Evolutionary conservation across 2,113 vertebrate species (phyloP).

Genomic region (Macrotus californicus): DNA sequence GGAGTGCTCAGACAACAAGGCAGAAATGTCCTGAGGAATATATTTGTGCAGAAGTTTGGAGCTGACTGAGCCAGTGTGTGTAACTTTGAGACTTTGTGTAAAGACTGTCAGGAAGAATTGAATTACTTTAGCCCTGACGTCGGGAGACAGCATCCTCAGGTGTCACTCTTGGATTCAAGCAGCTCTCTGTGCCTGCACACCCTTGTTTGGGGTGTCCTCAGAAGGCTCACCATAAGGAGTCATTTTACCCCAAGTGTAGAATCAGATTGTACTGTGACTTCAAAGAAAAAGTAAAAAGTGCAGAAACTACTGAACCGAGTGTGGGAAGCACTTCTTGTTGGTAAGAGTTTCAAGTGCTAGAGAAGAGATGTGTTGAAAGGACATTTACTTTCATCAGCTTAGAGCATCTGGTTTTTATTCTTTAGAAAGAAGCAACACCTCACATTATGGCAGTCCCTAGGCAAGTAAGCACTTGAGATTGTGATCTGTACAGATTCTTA

Average conservation of each 20-base stretch:
- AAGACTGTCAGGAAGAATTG: not conserved
- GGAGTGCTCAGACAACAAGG: not conserved
- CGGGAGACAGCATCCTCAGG: not conserved
- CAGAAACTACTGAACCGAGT: slow-evolving; percentile 25
- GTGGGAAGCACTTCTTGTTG: slow-evolving; percentile 48
- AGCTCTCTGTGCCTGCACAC: not conserved
- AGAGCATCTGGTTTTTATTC: slow-evolving; percentile 42
- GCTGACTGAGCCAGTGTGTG: not conserved
- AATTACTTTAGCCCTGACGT: not conserved
- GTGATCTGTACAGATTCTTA: slow-evolving; percentile 58
- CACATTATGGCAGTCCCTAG: slow-evolving; percentile 24
- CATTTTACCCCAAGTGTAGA: slow-evolving; percentile 2
- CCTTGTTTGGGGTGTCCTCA: not conserved
- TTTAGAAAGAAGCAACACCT: slow-evolving; percentile 39
- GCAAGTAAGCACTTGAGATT: slow-evolving; percentile 54
- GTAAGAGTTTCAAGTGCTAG: slow-evolving; percentile 51
- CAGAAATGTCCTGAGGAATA: not conserved
- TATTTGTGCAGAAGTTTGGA: not conserved
- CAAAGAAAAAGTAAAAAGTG: slow-evolving; percentile 37
- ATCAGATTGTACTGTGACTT: not conserved
- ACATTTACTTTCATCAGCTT: slow-evolving; percentile 51
- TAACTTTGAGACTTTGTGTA: not conserved
- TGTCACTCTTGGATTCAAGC: not conserved
- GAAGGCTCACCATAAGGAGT: slow-evolving; percentile 29
- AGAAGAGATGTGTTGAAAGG: slow-evolving; percentile 47